Base-by-base conservation (phyloP, 2,888 invertebrate species). In the Byasa hedistus region DNA sequence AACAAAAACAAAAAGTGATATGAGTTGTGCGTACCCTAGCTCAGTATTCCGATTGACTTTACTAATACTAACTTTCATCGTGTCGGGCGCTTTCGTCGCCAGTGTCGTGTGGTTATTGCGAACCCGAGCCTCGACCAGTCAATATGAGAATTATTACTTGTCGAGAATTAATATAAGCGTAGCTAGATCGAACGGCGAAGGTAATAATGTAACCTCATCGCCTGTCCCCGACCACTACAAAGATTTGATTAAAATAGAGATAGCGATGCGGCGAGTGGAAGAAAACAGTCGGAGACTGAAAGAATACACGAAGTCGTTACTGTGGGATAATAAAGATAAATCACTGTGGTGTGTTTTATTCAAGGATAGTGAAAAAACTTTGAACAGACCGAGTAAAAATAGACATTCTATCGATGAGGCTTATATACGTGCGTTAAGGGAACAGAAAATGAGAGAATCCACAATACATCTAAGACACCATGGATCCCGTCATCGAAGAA, bases 121-220 rank as follows among this genome's bases (percentile, higher is more conserved):
- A 76, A 86, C 86, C 69, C 85, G 82, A 74, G 80, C 82, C 76
- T 83, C 83, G 61, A 75, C 83, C 69, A 79, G 84, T 78, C 87
- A 90, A 83, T 89, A 91, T 89, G 91, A 91, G 79, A 91, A 89
- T 85, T 91, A 91, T 85, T 91, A 91, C 88, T 86, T 91, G 86
- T 90, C 91, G 87, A 87, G 91, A 86, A 90, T 91, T 89, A 91
- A 91, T 90, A 89, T 91, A 86, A 91, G 86, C 82, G 76, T 81
- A 66, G 81, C 79, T 74, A 85, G 81, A 75, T 79, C 72, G 39
- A 73, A 77, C 75, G 81, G 80, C 69, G 82, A 81, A 71, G 84
- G 79, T 73, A 85, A 83, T 78, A 85, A 80, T 73, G 82, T 84
- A 65, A 81, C 87, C 63, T 69, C 79, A 71, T 75, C 84, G 70